Evolutionary conservation across 2,888 invertebrate species (phyloP).

Genomic region (Caenorhabditis becei): DNA sequence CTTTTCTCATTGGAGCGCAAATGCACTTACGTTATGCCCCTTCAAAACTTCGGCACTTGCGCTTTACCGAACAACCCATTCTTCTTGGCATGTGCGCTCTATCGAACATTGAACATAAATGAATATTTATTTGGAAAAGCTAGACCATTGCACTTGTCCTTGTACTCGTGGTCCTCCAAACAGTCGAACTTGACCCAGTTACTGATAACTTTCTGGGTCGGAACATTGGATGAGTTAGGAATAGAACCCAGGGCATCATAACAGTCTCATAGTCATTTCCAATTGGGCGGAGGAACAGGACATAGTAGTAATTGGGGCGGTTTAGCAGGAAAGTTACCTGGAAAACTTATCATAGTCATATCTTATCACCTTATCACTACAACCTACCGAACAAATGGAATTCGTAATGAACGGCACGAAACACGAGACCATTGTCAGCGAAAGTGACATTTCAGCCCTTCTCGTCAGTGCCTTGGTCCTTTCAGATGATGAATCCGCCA

Average conservation of each 20-base stretch:
- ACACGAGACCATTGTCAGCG: constrained; percentile 31
- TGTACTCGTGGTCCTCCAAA: background rate
- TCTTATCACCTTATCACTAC: too few species aligned
- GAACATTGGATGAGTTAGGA: constrained; percentile 42
- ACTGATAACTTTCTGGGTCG: background rate
- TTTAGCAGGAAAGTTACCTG: constrained; percentile 15
- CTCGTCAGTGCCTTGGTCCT: constrained; percentile 19
- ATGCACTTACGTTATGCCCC: too few species aligned
- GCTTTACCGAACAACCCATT: background rate
- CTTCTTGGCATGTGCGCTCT: background rate
- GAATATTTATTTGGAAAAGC: too few species aligned
- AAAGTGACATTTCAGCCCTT: constrained; percentile 31
- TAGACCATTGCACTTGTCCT: background rate
- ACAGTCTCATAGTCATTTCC: constrained; percentile 46
- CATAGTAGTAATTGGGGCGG: constrained; percentile 6
- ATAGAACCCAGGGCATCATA: constrained; percentile 51
- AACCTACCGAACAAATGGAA: constrained; percentile 43
- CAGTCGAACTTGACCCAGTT: background rate
- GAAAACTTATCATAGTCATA: constrained; percentile 3
- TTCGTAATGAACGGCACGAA: constrained; percentile 44
- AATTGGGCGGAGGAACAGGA: constrained; percentile 28
- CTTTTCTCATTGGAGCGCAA: background rate
- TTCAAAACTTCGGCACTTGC: too few species aligned
- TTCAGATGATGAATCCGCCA: background rate
- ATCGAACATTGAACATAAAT: too few species aligned